A percentile compares a stretch with the other conserved stretches of the same genome.
Conservation (phyloP, 1,140 invertebrate species). For the Potamilus streckersoni region DNA sequence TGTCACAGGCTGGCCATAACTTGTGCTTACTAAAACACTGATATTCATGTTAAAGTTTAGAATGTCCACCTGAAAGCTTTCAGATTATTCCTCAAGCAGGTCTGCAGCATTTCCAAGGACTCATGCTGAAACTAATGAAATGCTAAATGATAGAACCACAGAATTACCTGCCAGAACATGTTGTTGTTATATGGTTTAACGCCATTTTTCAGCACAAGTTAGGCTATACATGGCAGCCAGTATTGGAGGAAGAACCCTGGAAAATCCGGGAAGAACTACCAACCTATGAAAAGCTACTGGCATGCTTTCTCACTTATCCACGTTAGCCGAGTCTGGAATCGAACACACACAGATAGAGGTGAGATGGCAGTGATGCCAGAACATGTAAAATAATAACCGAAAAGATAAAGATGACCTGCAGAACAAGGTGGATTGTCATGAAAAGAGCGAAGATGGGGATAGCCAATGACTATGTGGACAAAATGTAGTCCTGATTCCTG, state of each 20-base stretch:
- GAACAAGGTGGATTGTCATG: constrained; percentile 33
- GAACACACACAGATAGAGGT: too few relatives aligned
- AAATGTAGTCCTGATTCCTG: constrained; percentile 5
- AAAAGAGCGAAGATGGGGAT: constrained; percentile 22
- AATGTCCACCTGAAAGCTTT: constrained; percentile 20
- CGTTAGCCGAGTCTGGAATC: too few relatives aligned
- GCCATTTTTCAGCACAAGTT: too few relatives aligned
- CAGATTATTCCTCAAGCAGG: constrained; percentile 36
- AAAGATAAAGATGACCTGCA: constrained; percentile 31
- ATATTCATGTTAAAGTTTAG: constrained; percentile 28
- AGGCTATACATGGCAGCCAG: too few relatives aligned
- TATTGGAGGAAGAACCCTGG: too few relatives aligned
- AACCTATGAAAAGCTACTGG: too few relatives aligned
- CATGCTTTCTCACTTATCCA: too few relatives aligned
- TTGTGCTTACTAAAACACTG: constrained; percentile 30
- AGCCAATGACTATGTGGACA: constrained; percentile 9
- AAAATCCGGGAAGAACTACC: too few relatives aligned
- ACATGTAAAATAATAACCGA: constrained; percentile 6
- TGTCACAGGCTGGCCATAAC: constrained; percentile 33
- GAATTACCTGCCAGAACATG: not conserved
- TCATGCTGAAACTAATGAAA: constrained; percentile 7
- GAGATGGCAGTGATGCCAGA: too few relatives aligned
- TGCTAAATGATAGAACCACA: not conserved
- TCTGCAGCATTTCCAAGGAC: constrained; percentile 21
- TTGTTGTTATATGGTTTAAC: too few relatives aligned